Evolutionary conservation across 2,797 vertebrate genomes (phyloP).

Genomic region (Phaenicophaeus curvirostris): DNA sequence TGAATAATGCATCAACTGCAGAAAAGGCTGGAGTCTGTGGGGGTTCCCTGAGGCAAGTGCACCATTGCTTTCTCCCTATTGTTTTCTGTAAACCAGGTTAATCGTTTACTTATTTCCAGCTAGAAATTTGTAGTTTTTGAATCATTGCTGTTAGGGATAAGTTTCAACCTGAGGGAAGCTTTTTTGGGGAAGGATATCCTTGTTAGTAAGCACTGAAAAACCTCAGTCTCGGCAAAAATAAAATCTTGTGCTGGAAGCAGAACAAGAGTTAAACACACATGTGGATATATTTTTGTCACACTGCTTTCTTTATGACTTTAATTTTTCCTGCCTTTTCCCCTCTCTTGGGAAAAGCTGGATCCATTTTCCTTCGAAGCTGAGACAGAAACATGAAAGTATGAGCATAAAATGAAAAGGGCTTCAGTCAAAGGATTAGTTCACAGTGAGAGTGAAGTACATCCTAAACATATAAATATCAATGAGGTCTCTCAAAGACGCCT

Average conservation of each 20-base stretch:
- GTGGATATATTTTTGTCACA: not conserved
- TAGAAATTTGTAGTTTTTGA: not conserved
- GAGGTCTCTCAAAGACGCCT: not conserved
- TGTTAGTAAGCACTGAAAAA: not conserved
- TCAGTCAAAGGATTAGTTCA: constrained; percentile 11
- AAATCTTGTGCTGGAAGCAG: not conserved
- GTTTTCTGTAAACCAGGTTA: not conserved
- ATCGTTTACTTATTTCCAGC: not conserved
- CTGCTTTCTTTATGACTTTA: not conserved
- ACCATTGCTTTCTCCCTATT: fast-evolving
- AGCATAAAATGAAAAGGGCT: not conserved
- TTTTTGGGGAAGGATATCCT: not conserved
- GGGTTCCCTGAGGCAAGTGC: not conserved
- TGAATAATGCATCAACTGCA: not conserved
- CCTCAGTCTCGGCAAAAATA: not conserved
- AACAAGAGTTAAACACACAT: not conserved
- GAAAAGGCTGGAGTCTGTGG: not conserved
- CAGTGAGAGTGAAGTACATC: not conserved
- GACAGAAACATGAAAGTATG: not conserved
- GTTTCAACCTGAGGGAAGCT: not conserved
- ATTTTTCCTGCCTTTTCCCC: not conserved
- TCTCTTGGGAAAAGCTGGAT: not conserved
- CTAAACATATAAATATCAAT: constrained; percentile 38
- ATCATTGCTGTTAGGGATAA: not conserved
- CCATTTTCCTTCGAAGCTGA: not conserved